Evolutionary conservation across 2,797 vertebrate genomes (phyloP).

Genomic region (Limnodromus scolopaceus): DNA sequence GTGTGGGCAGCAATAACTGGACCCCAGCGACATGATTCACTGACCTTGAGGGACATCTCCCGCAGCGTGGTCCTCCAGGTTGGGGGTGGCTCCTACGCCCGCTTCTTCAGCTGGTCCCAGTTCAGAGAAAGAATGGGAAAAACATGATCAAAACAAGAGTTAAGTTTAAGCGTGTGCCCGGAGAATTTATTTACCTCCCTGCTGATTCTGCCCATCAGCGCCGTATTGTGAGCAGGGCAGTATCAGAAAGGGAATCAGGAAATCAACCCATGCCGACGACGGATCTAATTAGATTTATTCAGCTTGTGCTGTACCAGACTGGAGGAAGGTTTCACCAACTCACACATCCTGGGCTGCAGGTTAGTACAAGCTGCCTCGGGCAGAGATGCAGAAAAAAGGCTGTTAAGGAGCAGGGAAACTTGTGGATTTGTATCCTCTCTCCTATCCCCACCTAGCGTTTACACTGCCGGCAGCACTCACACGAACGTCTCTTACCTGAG

Average conservation of each 20-base stretch:
- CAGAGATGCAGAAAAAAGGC: background rate
- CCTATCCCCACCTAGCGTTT: background rate
- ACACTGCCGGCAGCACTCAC: rapidly evolving
- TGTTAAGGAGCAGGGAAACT: background rate
- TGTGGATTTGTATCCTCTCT: background rate
- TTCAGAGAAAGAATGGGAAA: conserved; percentile 21
- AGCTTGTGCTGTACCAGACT: background rate
- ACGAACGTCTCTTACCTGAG: background rate
- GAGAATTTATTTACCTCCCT: background rate
- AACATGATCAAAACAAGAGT: conserved; percentile 26
- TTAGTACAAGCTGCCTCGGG: background rate
- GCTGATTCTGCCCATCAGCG: background rate
- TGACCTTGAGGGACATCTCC: conserved; percentile 79
- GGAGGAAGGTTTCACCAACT: background rate
- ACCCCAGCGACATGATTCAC: background rate
- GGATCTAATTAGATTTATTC: background rate
- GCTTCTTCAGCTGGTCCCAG: conserved; percentile 80
- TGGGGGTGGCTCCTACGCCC: conserved; percentile 78
- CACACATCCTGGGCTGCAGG: background rate
- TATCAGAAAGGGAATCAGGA: background rate
- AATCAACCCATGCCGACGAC: rapidly evolving
- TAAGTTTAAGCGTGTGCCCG: background rate
- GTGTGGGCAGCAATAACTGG: background rate
- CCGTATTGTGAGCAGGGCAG: background rate
- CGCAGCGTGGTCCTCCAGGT: conserved; percentile 78